Evolutionary conservation across 2,797 vertebrate species (phyloP).

Genomic region (Cygnus olor): DNA sequence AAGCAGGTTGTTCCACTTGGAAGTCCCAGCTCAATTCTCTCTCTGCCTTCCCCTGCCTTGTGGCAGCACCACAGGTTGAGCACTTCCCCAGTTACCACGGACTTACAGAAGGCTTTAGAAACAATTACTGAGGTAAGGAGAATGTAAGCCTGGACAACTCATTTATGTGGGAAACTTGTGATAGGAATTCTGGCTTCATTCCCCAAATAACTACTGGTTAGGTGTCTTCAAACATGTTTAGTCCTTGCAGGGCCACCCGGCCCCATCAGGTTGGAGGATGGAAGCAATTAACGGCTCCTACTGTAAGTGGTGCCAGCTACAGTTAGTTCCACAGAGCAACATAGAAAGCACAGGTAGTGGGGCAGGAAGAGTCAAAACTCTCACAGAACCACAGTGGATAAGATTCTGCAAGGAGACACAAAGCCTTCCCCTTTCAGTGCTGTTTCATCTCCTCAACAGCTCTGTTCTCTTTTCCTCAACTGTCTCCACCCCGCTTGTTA

Average conservation of each 20-base stretch:
- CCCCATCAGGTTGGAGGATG: constrained; percentile 9
- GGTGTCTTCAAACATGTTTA: neutral
- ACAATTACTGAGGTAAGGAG: neutral
- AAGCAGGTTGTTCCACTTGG: neutral
- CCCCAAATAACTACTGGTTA: neutral
- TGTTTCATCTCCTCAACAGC: neutral
- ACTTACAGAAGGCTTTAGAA: neutral
- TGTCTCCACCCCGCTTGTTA: neutral
- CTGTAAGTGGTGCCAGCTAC: neutral
- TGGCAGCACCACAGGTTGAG: neutral
- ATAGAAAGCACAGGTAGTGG: neutral
- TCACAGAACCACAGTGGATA: neutral
- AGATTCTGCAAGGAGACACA: neutral
- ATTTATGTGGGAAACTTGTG: neutral
- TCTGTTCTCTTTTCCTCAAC: neutral
- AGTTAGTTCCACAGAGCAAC: neutral
- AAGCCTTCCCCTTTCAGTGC: neutral
- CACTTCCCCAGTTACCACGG: neutral
- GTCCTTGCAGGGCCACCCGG: neutral
- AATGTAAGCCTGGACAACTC: neutral
- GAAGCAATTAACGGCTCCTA: constrained; percentile 46
- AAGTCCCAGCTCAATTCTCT: neutral
- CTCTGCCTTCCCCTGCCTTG: neutral
- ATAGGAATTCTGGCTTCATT: neutral
- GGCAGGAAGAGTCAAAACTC: neutral